Percentiles rank a stretch among this genome's conserved stretches.
Evolutionary conservation across 2,113 vertebrate genomes (phyloP).

Genomic region (Gorsachius goisagi): DNA sequence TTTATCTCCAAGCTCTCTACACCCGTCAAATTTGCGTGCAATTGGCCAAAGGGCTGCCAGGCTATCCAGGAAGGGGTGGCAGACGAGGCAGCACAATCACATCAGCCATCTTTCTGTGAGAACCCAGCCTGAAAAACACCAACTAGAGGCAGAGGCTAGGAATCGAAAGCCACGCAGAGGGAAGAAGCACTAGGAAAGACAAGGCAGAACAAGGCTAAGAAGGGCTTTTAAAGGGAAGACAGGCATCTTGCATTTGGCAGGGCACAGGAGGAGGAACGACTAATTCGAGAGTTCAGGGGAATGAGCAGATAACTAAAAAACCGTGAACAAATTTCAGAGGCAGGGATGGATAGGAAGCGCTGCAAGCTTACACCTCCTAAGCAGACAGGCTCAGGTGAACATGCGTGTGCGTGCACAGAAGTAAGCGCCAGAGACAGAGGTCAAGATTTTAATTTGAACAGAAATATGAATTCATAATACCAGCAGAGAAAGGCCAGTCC

Average conservation of each 20-base stretch:
- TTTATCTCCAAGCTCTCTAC: neutral
- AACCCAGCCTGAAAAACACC: constrained; percentile 30
- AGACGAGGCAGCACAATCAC: neutral
- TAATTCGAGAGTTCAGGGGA: neutral
- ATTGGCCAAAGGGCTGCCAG: constrained; percentile 28
- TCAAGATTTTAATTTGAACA: neutral
- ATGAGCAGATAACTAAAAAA: neutral
- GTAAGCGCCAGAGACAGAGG: neutral
- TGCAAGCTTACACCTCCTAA: neutral
- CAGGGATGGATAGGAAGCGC: neutral
- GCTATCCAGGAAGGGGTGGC: neutral
- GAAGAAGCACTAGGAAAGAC: neutral
- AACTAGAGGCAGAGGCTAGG: neutral
- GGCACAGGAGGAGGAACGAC: neutral
- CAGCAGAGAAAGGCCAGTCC: neutral
- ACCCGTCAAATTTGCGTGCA: neutral
- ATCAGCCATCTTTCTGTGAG: neutral
- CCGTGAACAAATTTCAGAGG: neutral
- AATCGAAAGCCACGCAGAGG: neutral
- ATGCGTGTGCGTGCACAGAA: neutral
- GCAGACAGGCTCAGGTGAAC: neutral
- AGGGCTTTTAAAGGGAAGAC: neutral
- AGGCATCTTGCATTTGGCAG: neutral
- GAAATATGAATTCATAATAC: neutral
- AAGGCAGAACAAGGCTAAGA: neutral